Evolutionary conservation across 2,888 invertebrate species (phyloP), one percentile per base, ranked within the genome.

Genomic region (Euplagia quadripunctaria): DNA sequence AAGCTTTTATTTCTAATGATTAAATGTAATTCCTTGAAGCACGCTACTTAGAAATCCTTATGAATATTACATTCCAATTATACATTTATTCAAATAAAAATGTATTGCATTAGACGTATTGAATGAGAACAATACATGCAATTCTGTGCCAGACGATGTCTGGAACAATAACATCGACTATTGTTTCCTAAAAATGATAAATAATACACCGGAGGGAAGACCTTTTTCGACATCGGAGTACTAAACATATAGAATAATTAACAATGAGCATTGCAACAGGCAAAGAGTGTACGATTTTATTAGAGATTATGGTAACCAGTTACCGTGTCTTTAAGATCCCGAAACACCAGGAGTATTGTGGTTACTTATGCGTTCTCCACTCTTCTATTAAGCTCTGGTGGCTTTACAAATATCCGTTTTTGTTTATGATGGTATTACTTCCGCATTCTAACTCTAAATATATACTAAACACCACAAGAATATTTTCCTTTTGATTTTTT

Each of bases 171-270:
- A 65, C 63, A 71, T n/a, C 12, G 42, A 16, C 70, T 67, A 74
- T 74, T 72, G 67, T 76, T 66, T 63, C 20, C 64, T 72, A 70
- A 64, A 68, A 73, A 51, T 73, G 66, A 70, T 71, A 64, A 41
- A 73, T 71, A 70, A 67, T 71, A 20, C 64, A 58, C 58, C 61
- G 70, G 46, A 74, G 71, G 74, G 71, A 74, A 71, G 68, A 51
- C 67, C 66, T 63, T 70, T 41, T 67, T 52, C 70, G 70, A 51
- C 0, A 61, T 6, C 14, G 2, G 6, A 6, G 31, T 31, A 61
- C 12, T 14, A 61, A 61, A 61, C 61, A 31, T 31, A 31, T 61
- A 61, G 31, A 61, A 61, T 31, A 61, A 11, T 17, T 64, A 64
- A 42, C 64, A 16, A 64, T 64, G 17, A 7, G 20, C 43, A 31